These are phyloP conservation scores for Trissonchulus latispiculum DNA, from an alignment of 2,888 invertebrate genomes.

Conservation along the genomic window DNA sequence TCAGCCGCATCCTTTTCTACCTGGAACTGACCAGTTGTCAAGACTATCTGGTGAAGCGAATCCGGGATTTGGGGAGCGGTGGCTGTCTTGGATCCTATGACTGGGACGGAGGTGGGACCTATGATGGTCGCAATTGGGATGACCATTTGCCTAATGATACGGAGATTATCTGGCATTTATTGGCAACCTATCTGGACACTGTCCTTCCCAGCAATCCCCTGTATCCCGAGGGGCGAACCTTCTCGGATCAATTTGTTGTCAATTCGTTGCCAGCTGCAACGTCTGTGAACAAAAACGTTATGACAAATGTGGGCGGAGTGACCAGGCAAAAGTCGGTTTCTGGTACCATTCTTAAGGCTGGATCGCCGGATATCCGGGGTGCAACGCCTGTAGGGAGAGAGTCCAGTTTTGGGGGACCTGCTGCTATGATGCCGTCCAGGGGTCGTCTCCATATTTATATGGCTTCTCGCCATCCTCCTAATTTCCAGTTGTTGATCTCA, in stretches of 20 bases:
- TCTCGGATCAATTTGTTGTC: constrained; percentile 45
- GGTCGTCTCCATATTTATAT: constrained; percentile 32
- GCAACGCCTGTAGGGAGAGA: too few species aligned
- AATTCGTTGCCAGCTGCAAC: background rate
- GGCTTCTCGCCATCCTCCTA: constrained; percentile 56
- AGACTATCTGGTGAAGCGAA: constrained; percentile 68
- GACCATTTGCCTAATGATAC: constrained; percentile 75
- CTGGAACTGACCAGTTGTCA: constrained; percentile 71
- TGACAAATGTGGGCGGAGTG: too few species aligned
- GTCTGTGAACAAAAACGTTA: too few species aligned
- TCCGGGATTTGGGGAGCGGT: constrained; percentile 64
- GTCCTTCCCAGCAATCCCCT: constrained; percentile 54
- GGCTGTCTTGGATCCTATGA: constrained; percentile 77
- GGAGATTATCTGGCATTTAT: constrained; percentile 71
- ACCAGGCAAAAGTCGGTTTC: too few species aligned
- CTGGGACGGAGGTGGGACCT: constrained; percentile 70
- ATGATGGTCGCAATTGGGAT: constrained; percentile 66
- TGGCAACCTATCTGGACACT: constrained; percentile 74
- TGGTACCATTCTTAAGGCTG: background rate
- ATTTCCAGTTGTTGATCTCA: constrained; percentile 59
- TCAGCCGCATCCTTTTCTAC: constrained; percentile 62
- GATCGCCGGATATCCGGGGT: too few species aligned
- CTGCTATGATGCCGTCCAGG: background rate
- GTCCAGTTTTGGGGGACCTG: constrained; percentile 35
- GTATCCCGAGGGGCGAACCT: constrained; percentile 47